Evolutionary conservation across 2,888 invertebrate genomes (phyloP).

Genomic region (Acleris laterana): DNA sequence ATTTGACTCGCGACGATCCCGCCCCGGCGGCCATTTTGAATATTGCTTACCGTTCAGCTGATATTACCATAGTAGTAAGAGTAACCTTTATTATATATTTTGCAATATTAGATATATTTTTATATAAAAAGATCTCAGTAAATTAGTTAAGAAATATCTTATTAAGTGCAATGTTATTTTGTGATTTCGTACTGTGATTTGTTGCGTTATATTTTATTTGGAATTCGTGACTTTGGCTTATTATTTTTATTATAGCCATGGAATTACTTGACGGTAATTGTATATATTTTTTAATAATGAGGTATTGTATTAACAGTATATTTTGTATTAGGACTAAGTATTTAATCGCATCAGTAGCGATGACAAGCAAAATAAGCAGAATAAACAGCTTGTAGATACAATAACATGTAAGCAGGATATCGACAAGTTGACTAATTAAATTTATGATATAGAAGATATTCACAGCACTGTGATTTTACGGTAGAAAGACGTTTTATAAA

Average conservation of each 20-base stretch:
- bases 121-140: conserved; percentile 72
- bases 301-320: conserved; percentile 8
- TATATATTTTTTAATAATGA: conserved; percentile 51
- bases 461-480: conserved; percentile 33
- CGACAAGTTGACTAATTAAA: conserved; percentile 13
- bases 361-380: too few relatives aligned
- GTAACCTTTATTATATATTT: conserved; percentile 66
- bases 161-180: conserved; percentile 49
- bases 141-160: conserved; percentile 51
- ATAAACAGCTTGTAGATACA: conserved; percentile 20
- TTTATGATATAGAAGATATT: conserved; percentile 23
- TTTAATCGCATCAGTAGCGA: conserved; percentile 13
- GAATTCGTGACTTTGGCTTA: conserved; percentile 44
- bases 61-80: conserved; percentile 72
- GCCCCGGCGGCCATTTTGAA: conserved; percentile 59
- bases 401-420: background rate
- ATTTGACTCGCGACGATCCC: conserved; percentile 64
- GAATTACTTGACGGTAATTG: conserved; percentile 33
- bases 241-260: conserved; percentile 46
- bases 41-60: conserved; percentile 74
- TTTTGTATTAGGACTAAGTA: conserved; percentile 19
- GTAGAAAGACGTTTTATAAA: conserved; percentile 8
- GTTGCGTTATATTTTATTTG: conserved; percentile 55
- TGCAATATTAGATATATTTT: conserved; percentile 74
- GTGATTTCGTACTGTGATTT: conserved; percentile 76